Conservation (phyloP, 2,888 invertebrate genomes). For the Isotomurus palustris region DNA sequence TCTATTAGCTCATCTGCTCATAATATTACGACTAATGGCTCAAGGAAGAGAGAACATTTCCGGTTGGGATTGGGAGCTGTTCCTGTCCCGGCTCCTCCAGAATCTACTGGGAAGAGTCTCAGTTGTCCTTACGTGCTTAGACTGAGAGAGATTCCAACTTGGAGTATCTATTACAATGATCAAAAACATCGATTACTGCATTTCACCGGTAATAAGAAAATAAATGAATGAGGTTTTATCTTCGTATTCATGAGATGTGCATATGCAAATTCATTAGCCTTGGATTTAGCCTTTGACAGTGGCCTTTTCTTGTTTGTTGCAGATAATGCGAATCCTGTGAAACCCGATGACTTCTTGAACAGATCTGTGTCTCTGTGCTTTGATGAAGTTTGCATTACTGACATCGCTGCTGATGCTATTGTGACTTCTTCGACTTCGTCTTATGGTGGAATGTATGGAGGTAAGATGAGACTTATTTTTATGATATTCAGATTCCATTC, state of each 20-base stretch:
- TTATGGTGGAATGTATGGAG: slow-evolving; percentile 27
- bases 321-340: slow-evolving; percentile 29
- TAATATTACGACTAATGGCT: too few relatives aligned
- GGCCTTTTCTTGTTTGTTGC: background rate
- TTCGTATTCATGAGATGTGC: background rate
- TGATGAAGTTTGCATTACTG: slow-evolving; percentile 32
- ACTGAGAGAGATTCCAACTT: slow-evolving; percentile 29
- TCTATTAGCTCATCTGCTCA: too few relatives aligned
- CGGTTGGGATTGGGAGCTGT: too few relatives aligned
- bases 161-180: slow-evolving; percentile 33
- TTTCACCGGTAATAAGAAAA: slow-evolving; percentile 33
- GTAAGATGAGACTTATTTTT: slow-evolving; percentile 8
- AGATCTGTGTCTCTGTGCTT: slow-evolving; percentile 35
- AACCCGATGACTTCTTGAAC: slow-evolving; percentile 28
- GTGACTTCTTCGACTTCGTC: slow-evolving; percentile 31
- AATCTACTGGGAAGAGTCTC: slow-evolving; percentile 13
- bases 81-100: too few relatives aligned
- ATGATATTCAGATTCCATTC: too few relatives aligned
- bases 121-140: slow-evolving; percentile 11
- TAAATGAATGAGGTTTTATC: too few relatives aligned
- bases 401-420: slow-evolving; percentile 32
- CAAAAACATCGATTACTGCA: slow-evolving; percentile 28
- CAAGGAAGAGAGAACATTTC: too few relatives aligned
- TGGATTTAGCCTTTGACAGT: background rate
- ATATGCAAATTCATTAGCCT: background rate